Percentiles rank a stretch among this genome's conserved stretches.
These are phyloP conservation scores for Dusona sp. DNA, from an alignment of 2,888 invertebrate species.

Conservation along the genomic window DNA sequence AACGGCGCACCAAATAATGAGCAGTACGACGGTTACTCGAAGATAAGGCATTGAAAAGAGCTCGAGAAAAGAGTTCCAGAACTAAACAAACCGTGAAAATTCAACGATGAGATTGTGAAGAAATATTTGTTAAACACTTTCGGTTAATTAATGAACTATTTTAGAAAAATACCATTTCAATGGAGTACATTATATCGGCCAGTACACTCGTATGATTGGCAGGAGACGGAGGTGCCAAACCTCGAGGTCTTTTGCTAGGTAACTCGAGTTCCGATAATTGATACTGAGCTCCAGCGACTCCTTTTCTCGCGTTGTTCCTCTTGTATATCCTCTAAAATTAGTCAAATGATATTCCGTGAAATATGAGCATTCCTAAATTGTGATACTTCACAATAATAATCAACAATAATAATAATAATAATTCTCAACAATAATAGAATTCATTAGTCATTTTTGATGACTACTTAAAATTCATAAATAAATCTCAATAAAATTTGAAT, in stretches of 20 bases:
- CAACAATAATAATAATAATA: no score
- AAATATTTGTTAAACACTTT: neutral
- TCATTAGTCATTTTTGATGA: neutral
- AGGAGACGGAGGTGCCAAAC: constrained; percentile 84
- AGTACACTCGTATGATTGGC: constrained; percentile 86
- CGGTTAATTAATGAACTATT: neutral
- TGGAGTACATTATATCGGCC: constrained; percentile 85
- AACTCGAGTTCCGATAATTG: constrained; percentile 90
- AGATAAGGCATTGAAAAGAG: constrained; percentile 88
- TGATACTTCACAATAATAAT: no score
- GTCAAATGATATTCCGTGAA: neutral
- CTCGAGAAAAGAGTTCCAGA: constrained; percentile 90
- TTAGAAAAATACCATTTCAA: constrained; percentile 83
- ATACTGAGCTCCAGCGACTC: constrained; percentile 85
- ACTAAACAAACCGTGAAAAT: constrained; percentile 84
- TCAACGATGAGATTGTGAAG: constrained; percentile 64
- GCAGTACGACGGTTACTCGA: constrained; percentile 87
- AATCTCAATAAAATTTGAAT: neutral
- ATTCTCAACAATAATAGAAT: neutral
- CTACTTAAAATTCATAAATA: neutral
- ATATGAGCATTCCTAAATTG: neutral
- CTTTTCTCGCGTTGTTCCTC: constrained; percentile 85
- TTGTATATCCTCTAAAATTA: constrained; percentile 86
- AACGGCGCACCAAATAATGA: constrained; percentile 87
- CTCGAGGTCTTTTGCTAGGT: constrained; percentile 87